Base-by-base conservation (phyloP, 2,888 invertebrate species). In the Tanytarsus gracilentus region DNA sequence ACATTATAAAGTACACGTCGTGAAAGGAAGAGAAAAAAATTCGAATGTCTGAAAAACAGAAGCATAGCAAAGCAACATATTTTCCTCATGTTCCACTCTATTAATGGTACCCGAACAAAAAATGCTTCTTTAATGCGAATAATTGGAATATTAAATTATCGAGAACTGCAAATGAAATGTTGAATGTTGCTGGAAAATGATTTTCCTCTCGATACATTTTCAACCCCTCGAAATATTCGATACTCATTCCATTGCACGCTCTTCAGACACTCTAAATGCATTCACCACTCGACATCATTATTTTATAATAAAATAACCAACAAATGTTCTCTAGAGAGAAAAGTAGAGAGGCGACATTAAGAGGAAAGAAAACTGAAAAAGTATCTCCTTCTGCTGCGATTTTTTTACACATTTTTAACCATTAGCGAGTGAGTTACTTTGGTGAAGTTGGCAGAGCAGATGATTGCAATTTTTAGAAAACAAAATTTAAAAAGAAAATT, bases 91-190 rank as follows among this genome's bases (percentile, higher is more conserved):
- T 44, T 23, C 23, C 11, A 44, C 40, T 18, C 18, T 33, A 33
- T 44, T 44, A 44, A 44, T 21, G 44, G 21, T n/a, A 16, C 18
- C 23, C 21, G 44, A 44, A 44, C n/a, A n/a, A n/a, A n/a, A n/a
- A n/a, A n/a, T 44, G 44, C 21, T 44, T 23, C 44, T 44, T 18
- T 44, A 49, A 49, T 49, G 49, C 49, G 49, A 49, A 49, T 49
- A 49, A 49, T 49, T 49, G 49, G 49, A 49, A 49, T 49, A 49
- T 49, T 49, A 49, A 49, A 49, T 49, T 49, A 49, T 49, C 49
- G 27, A 49, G 7, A 16, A 40, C 40, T 40, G 18, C 14, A 40
- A 40, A 40, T 40, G 40, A 16, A 40, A 40, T 16, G 18, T 8
- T n/a, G 40, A n/a, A 14, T 40, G 33, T 33, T 27, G 49, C 6